These are phyloP conservation scores for Potamarius usumacintae DNA, from an alignment of 2,113 vertebrate genomes.

Conservation along the genomic window DNA sequence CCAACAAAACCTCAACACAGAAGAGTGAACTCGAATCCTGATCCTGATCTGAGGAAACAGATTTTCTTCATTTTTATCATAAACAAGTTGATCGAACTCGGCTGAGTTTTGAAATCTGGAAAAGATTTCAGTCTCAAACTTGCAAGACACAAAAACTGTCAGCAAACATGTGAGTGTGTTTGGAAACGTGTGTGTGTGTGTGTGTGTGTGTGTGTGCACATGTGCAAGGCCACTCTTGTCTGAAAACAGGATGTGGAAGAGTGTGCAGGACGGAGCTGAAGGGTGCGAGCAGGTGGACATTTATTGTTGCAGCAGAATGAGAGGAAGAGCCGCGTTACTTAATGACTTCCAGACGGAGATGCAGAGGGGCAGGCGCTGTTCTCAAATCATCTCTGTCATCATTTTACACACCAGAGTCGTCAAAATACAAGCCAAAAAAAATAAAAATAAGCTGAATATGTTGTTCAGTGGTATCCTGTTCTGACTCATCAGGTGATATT, in stretches of 20 bases:
- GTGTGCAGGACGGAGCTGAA: conserved; percentile 21
- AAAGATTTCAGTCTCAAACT: background rate
- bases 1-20: too few species aligned
- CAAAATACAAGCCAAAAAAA: background rate
- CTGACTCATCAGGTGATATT: too few species aligned
- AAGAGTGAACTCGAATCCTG: background rate
- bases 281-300: conserved; percentile 23
- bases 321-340: background rate
- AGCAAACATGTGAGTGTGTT: background rate
- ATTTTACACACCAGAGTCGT: background rate
- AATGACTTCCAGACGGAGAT: conserved; percentile 22
- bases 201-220: background rate
- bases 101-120: background rate
- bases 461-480: too few species aligned
- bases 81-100: background rate
- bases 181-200: background rate
- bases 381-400: background rate
- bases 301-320: conserved; percentile 16
- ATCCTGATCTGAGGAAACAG: background rate
- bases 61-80: background rate
- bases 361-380: background rate
- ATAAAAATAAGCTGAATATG: background rate
- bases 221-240: background rate
- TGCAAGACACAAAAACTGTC: background rate
- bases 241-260: conserved; percentile 42